Percentiles rank a stretch among this genome's conserved stretches.
Conservation (phyloP, 2,797 vertebrate genomes). For the Microctenopoma steveboyesi region DNA sequence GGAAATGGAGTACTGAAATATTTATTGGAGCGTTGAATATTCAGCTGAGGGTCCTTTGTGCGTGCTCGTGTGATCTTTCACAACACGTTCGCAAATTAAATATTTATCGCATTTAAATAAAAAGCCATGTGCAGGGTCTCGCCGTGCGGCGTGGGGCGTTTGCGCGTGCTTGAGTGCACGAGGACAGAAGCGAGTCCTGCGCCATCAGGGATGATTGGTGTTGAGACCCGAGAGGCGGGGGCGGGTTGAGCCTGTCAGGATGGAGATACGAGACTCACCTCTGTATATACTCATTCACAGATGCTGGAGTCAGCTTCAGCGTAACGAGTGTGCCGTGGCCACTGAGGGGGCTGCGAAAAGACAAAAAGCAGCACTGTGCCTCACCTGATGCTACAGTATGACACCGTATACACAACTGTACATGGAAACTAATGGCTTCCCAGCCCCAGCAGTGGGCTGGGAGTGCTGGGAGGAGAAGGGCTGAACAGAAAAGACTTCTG, state of each 20-base stretch:
- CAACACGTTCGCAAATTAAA: slow-evolving; percentile 86
- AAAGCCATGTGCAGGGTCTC: slow-evolving; percentile 72
- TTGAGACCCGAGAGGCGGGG: slow-evolving; percentile 62
- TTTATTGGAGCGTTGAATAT: slow-evolving; percentile 86
- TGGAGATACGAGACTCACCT: slow-evolving; percentile 76
- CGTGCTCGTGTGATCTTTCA: slow-evolving; percentile 84
- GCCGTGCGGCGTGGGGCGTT: slow-evolving; percentile 30
- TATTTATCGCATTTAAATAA: slow-evolving; percentile 88
- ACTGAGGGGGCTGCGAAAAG: slow-evolving; percentile 50
- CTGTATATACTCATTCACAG: slow-evolving; percentile 70
- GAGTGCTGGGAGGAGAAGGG: slow-evolving; percentile 29
- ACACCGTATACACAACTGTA: neutral
- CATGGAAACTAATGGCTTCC: slow-evolving; percentile 16
- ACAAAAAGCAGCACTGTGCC: slow-evolving; percentile 32
- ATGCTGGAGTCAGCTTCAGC: slow-evolving; percentile 61
- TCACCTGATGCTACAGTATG: slow-evolving; percentile 42
- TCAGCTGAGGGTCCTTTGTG: slow-evolving; percentile 84
- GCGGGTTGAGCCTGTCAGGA: slow-evolving; percentile 71
- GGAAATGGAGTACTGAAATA: slow-evolving; percentile 85
- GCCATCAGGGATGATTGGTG: slow-evolving; percentile 73
- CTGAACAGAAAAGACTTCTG: slow-evolving; percentile 7
- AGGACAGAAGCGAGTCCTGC: slow-evolving; percentile 45
- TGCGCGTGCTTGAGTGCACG: slow-evolving; percentile 22
- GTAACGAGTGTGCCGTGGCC: slow-evolving; percentile 49
- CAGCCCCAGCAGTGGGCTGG: slow-evolving; percentile 16